A percentile compares a stretch with the other conserved stretches of the same genome.
phyloP scores from a whole-genome alignment of 2,113 vertebrate genomes.

The Poecilia latipinna region DNA sequence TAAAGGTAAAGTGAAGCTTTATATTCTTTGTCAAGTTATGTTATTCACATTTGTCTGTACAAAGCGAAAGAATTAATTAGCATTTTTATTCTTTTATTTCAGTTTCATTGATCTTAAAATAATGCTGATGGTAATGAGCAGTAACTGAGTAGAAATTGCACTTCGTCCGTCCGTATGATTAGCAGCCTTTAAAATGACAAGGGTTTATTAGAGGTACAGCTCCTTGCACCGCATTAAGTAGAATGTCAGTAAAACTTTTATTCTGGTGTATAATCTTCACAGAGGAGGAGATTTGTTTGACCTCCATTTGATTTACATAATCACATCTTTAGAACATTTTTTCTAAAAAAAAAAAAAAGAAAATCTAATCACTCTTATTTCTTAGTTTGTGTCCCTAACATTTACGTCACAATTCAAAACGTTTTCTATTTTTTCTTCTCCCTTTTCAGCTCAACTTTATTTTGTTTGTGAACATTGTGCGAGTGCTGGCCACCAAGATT shows the following conservation, averaged over 20 bases:
- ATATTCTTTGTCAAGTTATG: too few relatives aligned
- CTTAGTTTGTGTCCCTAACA: background rate
- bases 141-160: background rate
- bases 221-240: background rate
- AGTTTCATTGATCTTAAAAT: background rate
- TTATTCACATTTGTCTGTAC: background rate
- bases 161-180: background rate
- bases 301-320: background rate
- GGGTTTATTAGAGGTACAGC: background rate
- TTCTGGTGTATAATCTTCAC: background rate
- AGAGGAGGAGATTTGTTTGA: background rate
- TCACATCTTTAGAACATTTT: background rate
- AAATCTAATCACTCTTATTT: background rate
- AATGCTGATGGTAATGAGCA: background rate
- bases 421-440: conserved; percentile 20
- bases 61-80: background rate
- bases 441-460: conserved; percentile 89
- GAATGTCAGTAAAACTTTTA: background rate
- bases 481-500: conserved; percentile 90
- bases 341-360: background rate
- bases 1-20: background rate
- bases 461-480: conserved; percentile 90
- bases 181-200: background rate
- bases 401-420: background rate
- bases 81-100: background rate